Evolutionary conservation across 2,888 invertebrate species (phyloP).

Genomic region (Cyaniris semiargus): DNA sequence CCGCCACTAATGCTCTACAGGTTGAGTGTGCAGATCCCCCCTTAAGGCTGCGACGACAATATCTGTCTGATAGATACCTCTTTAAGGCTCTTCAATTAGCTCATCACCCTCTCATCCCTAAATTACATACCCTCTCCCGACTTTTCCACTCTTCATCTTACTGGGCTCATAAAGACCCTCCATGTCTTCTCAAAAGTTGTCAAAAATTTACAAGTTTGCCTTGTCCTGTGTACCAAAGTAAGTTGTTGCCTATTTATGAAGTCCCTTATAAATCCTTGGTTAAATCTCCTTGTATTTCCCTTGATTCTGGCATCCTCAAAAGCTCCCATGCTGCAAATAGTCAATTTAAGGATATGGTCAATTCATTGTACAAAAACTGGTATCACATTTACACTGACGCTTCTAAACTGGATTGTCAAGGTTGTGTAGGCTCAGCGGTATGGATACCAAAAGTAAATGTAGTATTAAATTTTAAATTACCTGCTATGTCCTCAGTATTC

Average conservation of each 20-base stretch:
- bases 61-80: slow-evolving; percentile 12
- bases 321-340: not conserved
- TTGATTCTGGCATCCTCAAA: not conserved
- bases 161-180: not conserved
- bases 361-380: not conserved
- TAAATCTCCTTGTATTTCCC: not conserved
- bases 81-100: not conserved
- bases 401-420: not conserved
- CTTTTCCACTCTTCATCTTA: not conserved
- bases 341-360: not conserved
- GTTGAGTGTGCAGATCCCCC: slow-evolving; percentile 6
- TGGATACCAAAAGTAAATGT: slow-evolving; percentile 25
- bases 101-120: not conserved
- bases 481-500: too few species aligned
- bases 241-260: not conserved
- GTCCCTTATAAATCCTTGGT: not conserved
- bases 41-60: not conserved
- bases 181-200: not conserved
- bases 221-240: not conserved
- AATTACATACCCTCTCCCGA: not conserved
- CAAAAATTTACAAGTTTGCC: not conserved
- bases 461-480: slow-evolving; percentile 22
- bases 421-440: not conserved
- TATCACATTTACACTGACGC: slow-evolving; percentile 2
- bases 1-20: not conserved